Percentiles rank a stretch among this genome's conserved stretches.
Conservation (phyloP, 2,888 invertebrate species). For the Acanthosepion esculentum region DNA sequence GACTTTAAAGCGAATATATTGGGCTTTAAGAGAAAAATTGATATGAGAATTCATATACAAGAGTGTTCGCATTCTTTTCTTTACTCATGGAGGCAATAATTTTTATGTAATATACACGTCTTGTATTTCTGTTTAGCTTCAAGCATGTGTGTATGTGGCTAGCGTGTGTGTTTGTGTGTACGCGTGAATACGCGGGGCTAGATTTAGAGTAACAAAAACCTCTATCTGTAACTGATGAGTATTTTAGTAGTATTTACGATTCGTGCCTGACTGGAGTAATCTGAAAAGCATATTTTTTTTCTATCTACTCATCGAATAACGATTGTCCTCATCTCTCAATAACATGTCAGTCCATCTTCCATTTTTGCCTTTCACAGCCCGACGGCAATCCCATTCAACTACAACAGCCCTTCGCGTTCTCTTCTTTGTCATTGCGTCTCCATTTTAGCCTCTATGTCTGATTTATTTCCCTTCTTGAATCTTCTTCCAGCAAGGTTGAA, state of each 20-base stretch:
- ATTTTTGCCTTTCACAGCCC: not conserved
- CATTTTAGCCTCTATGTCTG: not conserved
- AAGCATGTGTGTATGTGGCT: not conserved
- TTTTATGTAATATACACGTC: not conserved
- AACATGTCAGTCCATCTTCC: slow-evolving; percentile 18
- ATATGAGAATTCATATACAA: not conserved
- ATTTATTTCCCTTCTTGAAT: not conserved
- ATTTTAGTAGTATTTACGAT: slow-evolving; percentile 33
- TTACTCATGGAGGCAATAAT: not conserved
- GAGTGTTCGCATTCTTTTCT: not conserved
- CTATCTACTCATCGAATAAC: slow-evolving; percentile 14
- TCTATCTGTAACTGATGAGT: slow-evolving; percentile 14
- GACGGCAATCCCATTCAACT: not conserved
- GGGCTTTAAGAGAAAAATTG: not conserved
- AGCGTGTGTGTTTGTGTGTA: not conserved
- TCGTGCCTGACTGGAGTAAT: not conserved
- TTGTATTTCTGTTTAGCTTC: not conserved
- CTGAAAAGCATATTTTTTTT: not conserved
- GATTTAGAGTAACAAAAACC: not conserved
- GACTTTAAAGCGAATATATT: slow-evolving; percentile 8
- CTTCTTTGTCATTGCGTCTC: not conserved
- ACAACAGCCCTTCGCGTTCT: not conserved
- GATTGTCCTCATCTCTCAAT: not conserved
- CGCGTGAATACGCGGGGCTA: not conserved
- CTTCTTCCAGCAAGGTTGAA: too few relatives aligned